Evolutionary conservation across 35 echinoderm and acorn worm species (phyloP).

Genomic region (Heliocidaris tuberculata): DNA sequence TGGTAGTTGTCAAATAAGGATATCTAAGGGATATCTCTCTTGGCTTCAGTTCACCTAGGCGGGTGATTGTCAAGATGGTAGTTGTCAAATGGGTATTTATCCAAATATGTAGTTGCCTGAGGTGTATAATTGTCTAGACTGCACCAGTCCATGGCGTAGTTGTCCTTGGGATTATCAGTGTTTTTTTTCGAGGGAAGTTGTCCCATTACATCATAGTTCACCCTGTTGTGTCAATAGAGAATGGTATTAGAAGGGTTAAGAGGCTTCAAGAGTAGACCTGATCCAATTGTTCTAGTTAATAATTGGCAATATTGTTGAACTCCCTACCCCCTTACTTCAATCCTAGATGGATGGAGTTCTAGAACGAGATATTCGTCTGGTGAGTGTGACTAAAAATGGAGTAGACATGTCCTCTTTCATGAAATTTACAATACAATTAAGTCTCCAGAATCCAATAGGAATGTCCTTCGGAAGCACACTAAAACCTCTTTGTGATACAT

Average conservation of each 20-base stretch:
- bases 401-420: not conserved
- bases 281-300: not conserved
- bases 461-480: not conserved
- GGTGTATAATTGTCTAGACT: no score
- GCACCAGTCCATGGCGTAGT: no score
- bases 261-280: not conserved
- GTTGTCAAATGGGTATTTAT: no score
- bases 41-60: no score
- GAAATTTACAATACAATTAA: not conserved
- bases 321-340: not conserved
- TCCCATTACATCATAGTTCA: not conserved
- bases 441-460: not conserved
- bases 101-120: no score
- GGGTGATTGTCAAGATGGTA: no score
- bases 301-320: not conserved
- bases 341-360: not conserved
- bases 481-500: not conserved
- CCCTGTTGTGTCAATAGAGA: not conserved
- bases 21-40: no score
- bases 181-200: not conserved
- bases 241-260: not conserved
- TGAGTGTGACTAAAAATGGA: not conserved
- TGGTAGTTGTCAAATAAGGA: no score
- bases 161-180: no score
- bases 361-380: not conserved